Conservation (phyloP, 2,113 vertebrate species). For the zebrafish (Danio rerio) region DNA sequence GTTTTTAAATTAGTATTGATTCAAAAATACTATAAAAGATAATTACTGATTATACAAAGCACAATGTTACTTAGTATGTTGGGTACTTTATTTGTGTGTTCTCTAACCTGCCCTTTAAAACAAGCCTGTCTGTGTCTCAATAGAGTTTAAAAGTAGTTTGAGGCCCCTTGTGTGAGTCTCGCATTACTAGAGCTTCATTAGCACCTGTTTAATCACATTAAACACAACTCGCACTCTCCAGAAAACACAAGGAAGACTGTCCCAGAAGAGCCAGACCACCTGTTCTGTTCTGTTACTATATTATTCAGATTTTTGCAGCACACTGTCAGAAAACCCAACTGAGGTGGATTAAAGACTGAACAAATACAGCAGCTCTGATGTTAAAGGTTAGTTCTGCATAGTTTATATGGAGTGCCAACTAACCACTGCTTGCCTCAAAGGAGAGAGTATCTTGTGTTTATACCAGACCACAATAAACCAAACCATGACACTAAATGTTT, state of each 20-base stretch:
- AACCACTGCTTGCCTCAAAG: neutral
- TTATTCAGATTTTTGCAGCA: neutral
- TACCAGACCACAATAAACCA: conserved; percentile 2
- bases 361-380: neutral
- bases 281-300: neutral
- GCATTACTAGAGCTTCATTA: conserved; percentile 40
- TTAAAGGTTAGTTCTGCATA: neutral
- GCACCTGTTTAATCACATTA: conserved; percentile 52
- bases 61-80: neutral
- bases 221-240: conserved; percentile 34
- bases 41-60: neutral
- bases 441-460: conserved; percentile 8
- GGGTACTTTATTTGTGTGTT: neutral
- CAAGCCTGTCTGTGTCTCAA: conserved; percentile 40
- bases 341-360: neutral
- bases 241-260: neutral
- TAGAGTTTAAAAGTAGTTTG: conserved; percentile 44
- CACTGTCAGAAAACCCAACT: neutral
- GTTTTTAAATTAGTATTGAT: neutral
- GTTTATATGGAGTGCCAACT: neutral
- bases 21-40: neutral
- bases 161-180: conserved; percentile 21
- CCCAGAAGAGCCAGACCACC: neutral
- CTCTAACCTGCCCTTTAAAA: conserved; percentile 44
- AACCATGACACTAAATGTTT: conserved; percentile 7